A percentile compares a stretch with the other conserved stretches of the same genome.
These are phyloP conservation scores for Euphonia xanthogaster DNA, from an alignment of 2,797 vertebrate species.

Conservation along the genomic window DNA sequence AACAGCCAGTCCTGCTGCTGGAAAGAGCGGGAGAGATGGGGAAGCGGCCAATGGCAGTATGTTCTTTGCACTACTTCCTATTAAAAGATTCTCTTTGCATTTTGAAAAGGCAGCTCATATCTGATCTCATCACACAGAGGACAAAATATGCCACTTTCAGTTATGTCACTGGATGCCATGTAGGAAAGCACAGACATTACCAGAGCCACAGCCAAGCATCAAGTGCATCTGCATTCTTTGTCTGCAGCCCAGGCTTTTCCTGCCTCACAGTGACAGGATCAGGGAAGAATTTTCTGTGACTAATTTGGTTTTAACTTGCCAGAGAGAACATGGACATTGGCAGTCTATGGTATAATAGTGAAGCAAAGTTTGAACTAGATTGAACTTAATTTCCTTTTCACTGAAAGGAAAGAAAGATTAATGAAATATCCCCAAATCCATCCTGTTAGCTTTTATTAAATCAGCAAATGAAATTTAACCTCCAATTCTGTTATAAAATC, in stretches of 20 bases:
- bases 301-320: constrained; percentile 89
- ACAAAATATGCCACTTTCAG: background rate
- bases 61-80: background rate
- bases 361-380: constrained; percentile 84
- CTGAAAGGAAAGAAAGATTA: constrained; percentile 94
- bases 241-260: constrained; percentile 70
- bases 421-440: constrained; percentile 98
- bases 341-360: constrained; percentile 78
- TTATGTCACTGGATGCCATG: background rate
- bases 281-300: constrained; percentile 87
- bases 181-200: background rate
- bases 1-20: background rate
- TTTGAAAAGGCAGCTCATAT: background rate
- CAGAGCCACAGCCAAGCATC: constrained; percentile 6
- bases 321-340: constrained; percentile 83
- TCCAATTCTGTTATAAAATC: constrained; percentile 78
- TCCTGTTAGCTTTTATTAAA: constrained; percentile 98
- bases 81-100: background rate
- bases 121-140: background rate
- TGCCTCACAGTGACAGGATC: constrained; percentile 78
- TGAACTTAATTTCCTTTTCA: constrained; percentile 94
- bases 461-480: constrained; percentile 93
- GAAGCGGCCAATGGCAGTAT: background rate
- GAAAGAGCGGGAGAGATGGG: background rate
- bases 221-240: constrained; percentile 62